Base-by-base conservation (phyloP, 2,113 vertebrate genomes). In the Gobio gobio region DNA sequence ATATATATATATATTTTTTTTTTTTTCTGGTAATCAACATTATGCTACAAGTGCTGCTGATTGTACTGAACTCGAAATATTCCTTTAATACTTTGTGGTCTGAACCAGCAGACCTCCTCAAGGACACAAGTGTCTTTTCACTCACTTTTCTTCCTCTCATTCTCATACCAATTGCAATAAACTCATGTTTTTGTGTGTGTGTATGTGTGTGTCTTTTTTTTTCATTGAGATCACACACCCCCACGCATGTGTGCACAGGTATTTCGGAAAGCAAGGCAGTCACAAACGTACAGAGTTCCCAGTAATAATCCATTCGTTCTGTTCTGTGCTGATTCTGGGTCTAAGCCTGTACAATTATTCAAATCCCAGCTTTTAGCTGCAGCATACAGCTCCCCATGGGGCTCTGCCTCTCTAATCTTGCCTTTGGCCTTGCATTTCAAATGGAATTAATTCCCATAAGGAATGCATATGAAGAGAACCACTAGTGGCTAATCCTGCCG, bases 361-460 rank as follows among this genome's bases (percentile, higher is more conserved):
- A 98, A 99, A 99, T 98, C 97, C 96, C 92, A 95, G 96, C 97
- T 97, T 97, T 98, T 98, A 99, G 97, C 96, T 97, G 95, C 97
- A 97, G 96, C 97, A 96, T 96, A 97, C 96, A 97, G 96, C 97
- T 97, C 96, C 96, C 97, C 95, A 96, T 95, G 96, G 97, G 97
- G 96, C 97, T 95, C 91, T 97, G 96, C 96, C 94, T 96, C 96
- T 95, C 94, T 98, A 98, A 98, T 99, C 97, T 98, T 95, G 96
- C 97, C 97, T 93, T 97, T 97, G 97, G 97, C 97, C 97, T 96
- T 97, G 97, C 97, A 97, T 98, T 97, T 98, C 97, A 97, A 97
- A 99, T 97, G 96, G 97, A 97, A 97, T 98, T 98, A 98, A 97
- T 97, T 99, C 97, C 97, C 96, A 94, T 97, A 97, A 98, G 97